Percentiles rank a stretch among this genome's conserved stretches.
phyloP scores from a whole-genome alignment of 2,888 invertebrate genomes.

The Helleia helle region DNA sequence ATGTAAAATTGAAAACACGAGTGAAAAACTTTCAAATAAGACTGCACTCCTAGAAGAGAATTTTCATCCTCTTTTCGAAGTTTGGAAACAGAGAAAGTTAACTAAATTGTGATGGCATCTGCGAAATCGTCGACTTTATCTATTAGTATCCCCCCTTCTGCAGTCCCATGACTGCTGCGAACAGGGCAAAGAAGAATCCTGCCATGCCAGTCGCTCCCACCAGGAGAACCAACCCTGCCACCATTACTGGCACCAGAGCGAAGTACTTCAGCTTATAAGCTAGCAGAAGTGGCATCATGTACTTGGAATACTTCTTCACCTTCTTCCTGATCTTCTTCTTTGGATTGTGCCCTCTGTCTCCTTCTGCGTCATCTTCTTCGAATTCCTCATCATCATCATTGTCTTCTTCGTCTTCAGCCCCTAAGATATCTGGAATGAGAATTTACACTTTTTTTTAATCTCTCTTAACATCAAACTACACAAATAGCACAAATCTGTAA shows the following conservation, averaged over 20 bases:
- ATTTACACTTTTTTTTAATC: no score
- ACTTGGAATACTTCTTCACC: slow-evolving; percentile 73
- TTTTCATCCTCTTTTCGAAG: no score
- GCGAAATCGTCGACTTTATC: slow-evolving; percentile 41
- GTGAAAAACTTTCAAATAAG: no score
- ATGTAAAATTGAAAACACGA: no score
- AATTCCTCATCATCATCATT: slow-evolving; percentile 44
- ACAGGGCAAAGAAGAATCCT: slow-evolving; percentile 91
- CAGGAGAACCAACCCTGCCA: slow-evolving; percentile 81
- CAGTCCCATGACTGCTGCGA: slow-evolving; percentile 86
- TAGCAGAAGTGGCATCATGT: slow-evolving; percentile 82
- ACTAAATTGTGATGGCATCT: slow-evolving; percentile 52
- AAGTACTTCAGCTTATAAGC: slow-evolving; percentile 90
- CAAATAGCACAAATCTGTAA: no score
- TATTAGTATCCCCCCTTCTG: slow-evolving; percentile 66
- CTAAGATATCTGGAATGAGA: slow-evolving; percentile 49
- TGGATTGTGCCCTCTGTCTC: slow-evolving; percentile 26
- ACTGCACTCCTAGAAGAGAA: no score
- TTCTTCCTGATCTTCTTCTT: slow-evolving; percentile 25
- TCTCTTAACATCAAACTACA: no score
- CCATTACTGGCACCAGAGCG: slow-evolving; percentile 82
- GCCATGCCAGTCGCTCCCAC: slow-evolving; percentile 86
- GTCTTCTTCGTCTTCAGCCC: slow-evolving; percentile 40
- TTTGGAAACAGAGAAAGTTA: slow-evolving; percentile 18
- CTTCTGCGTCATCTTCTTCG: slow-evolving; percentile 37